Conservation (phyloP, 2,113 vertebrate species). For the Sander vitreus region DNA sequence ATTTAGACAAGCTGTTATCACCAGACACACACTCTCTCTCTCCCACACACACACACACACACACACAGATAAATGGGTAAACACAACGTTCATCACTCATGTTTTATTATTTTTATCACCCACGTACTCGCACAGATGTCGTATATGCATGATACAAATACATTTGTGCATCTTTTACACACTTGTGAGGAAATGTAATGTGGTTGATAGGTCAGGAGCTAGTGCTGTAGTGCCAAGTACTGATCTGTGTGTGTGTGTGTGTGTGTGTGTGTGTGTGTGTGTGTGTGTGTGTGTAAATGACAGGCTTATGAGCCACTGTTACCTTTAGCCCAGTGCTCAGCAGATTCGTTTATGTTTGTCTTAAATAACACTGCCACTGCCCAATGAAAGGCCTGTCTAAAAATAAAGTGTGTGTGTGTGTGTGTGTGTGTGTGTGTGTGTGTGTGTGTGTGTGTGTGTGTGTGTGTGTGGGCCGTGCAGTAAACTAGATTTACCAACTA, state of each 20-base stretch:
- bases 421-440: conserved; percentile 24
- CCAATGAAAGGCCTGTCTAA: not conserved
- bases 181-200: conserved; percentile 3
- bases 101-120: conserved; percentile 8
- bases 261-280: conserved; percentile 3
- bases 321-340: conserved; percentile 31
- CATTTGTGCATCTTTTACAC: conserved; percentile 8
- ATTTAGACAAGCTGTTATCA: conserved; percentile 60
- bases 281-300: conserved; percentile 31
- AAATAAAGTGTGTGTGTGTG: conserved; percentile 24
- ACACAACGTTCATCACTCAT: conserved; percentile 18
- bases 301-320: conserved; percentile 28
- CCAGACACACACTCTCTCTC: conserved; percentile 7
- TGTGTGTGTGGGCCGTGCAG: not conserved
- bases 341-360: conserved; percentile 37
- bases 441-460: conserved; percentile 24
- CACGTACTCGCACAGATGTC: not conserved
- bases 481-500: conserved; percentile 57
- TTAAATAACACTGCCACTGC: conserved; percentile 47
- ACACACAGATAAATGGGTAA: conserved; percentile 26
- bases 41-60: conserved; percentile 25
- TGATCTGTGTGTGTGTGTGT: conserved; percentile 20
- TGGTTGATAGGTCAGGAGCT: conserved; percentile 1
- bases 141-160: conserved; percentile 1
- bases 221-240: conserved; percentile 6